Base-by-base conservation (phyloP, 2,797 vertebrate species). In the Lacerta viridis region DNA sequence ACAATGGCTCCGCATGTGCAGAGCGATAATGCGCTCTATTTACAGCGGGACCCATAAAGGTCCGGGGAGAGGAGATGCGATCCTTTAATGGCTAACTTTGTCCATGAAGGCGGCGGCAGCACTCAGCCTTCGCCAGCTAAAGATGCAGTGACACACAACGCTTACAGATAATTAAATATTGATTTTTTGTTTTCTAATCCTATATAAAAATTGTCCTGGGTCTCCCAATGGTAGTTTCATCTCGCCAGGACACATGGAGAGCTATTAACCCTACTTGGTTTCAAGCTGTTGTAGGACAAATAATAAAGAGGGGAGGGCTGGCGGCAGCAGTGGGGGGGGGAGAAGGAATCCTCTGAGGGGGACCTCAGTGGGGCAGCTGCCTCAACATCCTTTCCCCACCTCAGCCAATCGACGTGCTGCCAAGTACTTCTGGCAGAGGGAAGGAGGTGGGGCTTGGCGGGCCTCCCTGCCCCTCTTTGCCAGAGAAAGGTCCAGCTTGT, bases 91-190 rank as follows among this genome's bases (percentile, higher is more conserved):
- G 98, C 97, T 98, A 95, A 97, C 98, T 99, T 97, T 98, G 96
- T 96, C 95, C 96, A 95, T 96, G 55, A 68, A 50, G 97, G 96
- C 95, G 96, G 97, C 97, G 96, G 17, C 29, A 29, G 96, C 93
- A 95, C 93, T 94, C 96, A 96, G 98, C 96, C 98, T 98, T 98
- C 97, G 98, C 97, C 97, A 96, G 97, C 98, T 98, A 98, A 99
- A 98, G 98, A 99, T 98, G 98, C 98, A 98, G 98, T 98, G 98
- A 98, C 98, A 99, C 98, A 98, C 99, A 98, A 98, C 98, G 98
- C 98, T 99, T 98, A 98, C 98, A 98, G 98, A 99, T 99, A 99
- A 99, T 99, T 99, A 99, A 99, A 99, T 99, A 99, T 99, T 99
- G 98, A 99, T 99, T 99, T 88, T 99, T 98, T 99, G 98, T 99